Evolutionary conservation across 2,113 vertebrate species (phyloP), one percentile per base, ranked within the genome.

Genomic region (Chaetura pelagica): DNA sequence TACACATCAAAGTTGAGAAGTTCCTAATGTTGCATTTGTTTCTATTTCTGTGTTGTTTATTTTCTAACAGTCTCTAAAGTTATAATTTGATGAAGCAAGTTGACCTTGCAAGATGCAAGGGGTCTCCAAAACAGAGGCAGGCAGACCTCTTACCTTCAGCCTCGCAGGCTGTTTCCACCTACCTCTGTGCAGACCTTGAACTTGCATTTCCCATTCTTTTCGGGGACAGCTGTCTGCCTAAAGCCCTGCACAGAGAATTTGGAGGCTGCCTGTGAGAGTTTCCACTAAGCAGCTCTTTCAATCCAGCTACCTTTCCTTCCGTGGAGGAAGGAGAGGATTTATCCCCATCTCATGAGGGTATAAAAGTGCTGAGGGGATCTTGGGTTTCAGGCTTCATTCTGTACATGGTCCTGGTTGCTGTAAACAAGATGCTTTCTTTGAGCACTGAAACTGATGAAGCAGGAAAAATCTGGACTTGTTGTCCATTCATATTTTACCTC

Each of bases 401-500:
- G 57, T 59, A 22, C 26, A 1, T 57, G 73, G 57, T 77, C 51
- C 73, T 81, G 21, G 42, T 71, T 75, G 72, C 76, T 84, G 86
- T 93, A 90, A 94, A 81, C 2, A 32, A 90, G 89, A 78, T 67
- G 86, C 48, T 84, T 89, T 78, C 91, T 94, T 89, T 87, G 62
- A 95, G 62, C 4, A 1, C 87, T 71, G 72, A 80, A 96, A 92
- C 20, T 87, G 93, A 86, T 90, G 94, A 93, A 95, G 89, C 38
- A 59, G 57, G 80, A 90, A 89, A 81, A 91, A 92, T 87, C 61
- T 69, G 71, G 76, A 40, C 81, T 84, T 84, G 52, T 78, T 35
- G 14, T 84, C 93, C 61, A 0, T 90, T 94, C 69, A 73, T 93
- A 79, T 94, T 96, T 94, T 95, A 95, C 86, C 19, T 89, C 92